A percentile compares a stretch with the other conserved stretches of the same genome.
Evolutionary conservation across 2,113 vertebrate species (phyloP).

Genomic region (Gila orcuttii): DNA sequence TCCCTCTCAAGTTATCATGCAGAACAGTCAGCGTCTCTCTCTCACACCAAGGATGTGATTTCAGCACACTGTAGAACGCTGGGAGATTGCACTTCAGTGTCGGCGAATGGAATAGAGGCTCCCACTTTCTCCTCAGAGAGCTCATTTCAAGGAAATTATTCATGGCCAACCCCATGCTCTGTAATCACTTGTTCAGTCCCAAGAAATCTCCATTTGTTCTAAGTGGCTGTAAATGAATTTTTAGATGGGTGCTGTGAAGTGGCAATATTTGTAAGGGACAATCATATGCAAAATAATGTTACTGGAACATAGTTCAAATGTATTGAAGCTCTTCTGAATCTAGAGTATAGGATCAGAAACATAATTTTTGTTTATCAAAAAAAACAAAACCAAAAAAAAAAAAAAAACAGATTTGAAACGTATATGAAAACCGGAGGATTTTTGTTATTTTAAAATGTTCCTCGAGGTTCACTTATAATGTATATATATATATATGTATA

Average conservation of each 20-base stretch:
- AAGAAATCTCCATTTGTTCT: slow-evolving; percentile 56
- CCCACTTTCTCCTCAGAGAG: slow-evolving; percentile 26
- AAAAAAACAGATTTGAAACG: too few relatives aligned
- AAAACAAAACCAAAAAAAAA: too few relatives aligned
- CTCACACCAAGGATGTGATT: slow-evolving; percentile 40
- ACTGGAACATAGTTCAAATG: slow-evolving; percentile 6
- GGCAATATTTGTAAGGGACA: slow-evolving; percentile 51
- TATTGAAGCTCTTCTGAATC: not conserved
- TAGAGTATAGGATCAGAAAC: not conserved
- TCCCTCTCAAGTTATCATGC: slow-evolving; percentile 57
- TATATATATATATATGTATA: too few relatives aligned
- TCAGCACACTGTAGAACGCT: slow-evolving; percentile 24
- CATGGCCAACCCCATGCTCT: slow-evolving; percentile 56
- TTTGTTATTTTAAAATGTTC: too few relatives aligned
- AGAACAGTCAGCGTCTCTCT: slow-evolving; percentile 37
- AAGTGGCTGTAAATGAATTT: slow-evolving; percentile 54
- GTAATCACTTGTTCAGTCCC: slow-evolving; percentile 58
- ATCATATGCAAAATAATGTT: slow-evolving; percentile 52
- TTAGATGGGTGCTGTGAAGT: slow-evolving; percentile 53
- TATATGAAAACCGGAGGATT: too few relatives aligned
- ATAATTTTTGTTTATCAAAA: not conserved
- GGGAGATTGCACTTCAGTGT: slow-evolving; percentile 46
- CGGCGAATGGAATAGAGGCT: slow-evolving; percentile 32
- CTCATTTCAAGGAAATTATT: slow-evolving; percentile 63
- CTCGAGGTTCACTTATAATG: too few relatives aligned